Evolutionary conservation across 2,888 invertebrate genomes (phyloP).

Genomic region (Microplitis deprimator): DNA sequence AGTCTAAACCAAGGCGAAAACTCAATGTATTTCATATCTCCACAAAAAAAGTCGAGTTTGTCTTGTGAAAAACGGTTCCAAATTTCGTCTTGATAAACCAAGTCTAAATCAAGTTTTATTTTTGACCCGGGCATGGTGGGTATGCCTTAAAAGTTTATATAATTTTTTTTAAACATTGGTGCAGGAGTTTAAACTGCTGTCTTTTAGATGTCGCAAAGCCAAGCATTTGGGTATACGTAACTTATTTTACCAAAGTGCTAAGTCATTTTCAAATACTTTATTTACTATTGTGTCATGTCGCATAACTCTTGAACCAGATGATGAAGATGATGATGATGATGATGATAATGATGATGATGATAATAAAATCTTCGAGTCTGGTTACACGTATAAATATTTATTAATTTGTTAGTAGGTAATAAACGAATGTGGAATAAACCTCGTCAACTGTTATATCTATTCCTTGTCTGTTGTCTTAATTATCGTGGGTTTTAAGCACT

Average conservation of each 20-base stretch:
- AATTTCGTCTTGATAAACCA: too few relatives aligned
- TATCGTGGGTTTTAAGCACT: constrained; percentile 28
- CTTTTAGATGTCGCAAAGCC: too few relatives aligned
- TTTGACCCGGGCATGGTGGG: too few relatives aligned
- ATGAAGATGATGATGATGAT: not conserved
- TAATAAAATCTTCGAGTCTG: not conserved
- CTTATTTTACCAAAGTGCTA: not conserved
- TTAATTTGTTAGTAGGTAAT: not conserved
- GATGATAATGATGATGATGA: not conserved
- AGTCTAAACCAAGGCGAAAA: too few relatives aligned
- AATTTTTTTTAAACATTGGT: too few relatives aligned
- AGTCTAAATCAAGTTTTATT: too few relatives aligned
- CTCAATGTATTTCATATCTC: too few relatives aligned
- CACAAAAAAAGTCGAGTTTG: too few relatives aligned
- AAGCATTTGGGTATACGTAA: too few relatives aligned
- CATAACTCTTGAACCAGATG: not conserved
- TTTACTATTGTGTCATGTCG: not conserved
- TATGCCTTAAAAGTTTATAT: too few relatives aligned
- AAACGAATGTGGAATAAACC: not conserved
- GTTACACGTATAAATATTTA: not conserved
- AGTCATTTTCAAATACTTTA: not conserved
- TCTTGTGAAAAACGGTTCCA: too few relatives aligned
- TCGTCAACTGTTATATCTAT: not conserved
- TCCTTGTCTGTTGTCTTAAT: not conserved
- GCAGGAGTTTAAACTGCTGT: too few relatives aligned